Evolutionary conservation across 2,113 vertebrate genomes (phyloP).

Genomic region (Tetrax tetrax): DNA sequence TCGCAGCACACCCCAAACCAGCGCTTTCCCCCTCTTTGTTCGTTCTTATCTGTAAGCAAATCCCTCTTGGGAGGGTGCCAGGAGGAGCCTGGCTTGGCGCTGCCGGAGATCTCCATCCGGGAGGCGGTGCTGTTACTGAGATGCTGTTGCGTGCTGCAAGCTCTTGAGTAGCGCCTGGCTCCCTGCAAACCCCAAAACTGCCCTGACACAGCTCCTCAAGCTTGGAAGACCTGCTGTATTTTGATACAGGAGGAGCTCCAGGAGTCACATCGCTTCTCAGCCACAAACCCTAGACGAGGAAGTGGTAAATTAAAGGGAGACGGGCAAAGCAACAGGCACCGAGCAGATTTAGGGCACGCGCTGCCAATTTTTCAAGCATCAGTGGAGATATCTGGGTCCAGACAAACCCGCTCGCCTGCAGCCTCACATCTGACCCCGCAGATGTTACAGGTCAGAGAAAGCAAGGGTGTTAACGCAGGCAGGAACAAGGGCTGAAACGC

Average conservation of each 20-base stretch:
- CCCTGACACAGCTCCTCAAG: accelerated
- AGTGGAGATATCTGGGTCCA: not conserved
- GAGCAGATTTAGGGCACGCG: not conserved
- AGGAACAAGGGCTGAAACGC: not conserved
- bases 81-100: not conserved
- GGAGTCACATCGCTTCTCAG: not conserved
- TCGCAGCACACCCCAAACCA: not conserved
- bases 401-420: not conserved
- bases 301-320: not conserved
- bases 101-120: not conserved
- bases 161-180: not conserved
- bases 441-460: not conserved
- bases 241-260: not conserved
- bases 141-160: not conserved
- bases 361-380: not conserved
- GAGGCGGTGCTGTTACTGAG: not conserved
- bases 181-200: not conserved
- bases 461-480: not conserved
- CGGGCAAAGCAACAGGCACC: not conserved
- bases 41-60: not conserved
- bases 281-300: accelerated
- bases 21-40: not conserved
- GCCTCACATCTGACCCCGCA: not conserved
- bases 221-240: accelerated
- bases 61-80: not conserved